phyloP scores from a whole-genome alignment of 1,140 invertebrate species.

The Drosophila tani region DNA sequence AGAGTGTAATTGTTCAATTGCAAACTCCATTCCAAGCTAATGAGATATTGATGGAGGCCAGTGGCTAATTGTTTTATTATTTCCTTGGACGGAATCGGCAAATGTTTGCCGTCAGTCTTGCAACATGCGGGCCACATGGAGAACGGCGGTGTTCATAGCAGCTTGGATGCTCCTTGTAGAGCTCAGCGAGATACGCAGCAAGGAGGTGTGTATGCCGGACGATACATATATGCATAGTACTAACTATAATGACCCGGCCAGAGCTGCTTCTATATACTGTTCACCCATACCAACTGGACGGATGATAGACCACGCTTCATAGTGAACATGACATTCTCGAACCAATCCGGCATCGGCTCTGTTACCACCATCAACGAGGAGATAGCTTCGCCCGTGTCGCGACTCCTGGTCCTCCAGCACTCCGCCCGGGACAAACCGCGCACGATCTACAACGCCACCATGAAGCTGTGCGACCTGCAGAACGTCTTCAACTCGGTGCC shows the following conservation, averaged over 20 bases:
- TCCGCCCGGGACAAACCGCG: conserved; percentile 30
- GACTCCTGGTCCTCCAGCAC: conserved; percentile 49
- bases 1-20: neutral
- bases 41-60: conserved; percentile 20
- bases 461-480: conserved; percentile 63
- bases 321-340: conserved; percentile 75
- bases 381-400: conserved; percentile 51
- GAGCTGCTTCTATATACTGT: conserved; percentile 56
- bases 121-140: conserved; percentile 17
- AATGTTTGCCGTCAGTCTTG: neutral
- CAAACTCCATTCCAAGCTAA: conserved; percentile 12
- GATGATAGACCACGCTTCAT: conserved; percentile 61
- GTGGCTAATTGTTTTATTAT: conserved; percentile 24
- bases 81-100: neutral
- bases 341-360: conserved; percentile 53
- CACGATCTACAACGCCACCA: conserved; percentile 65
- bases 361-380: conserved; percentile 64
- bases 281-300: conserved; percentile 67
- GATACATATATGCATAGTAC: no score
- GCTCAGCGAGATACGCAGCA: conserved; percentile 24
- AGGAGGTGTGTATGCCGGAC: conserved; percentile 39
- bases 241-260: neutral
- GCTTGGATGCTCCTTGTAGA: conserved; percentile 26
- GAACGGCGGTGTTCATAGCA: neutral
- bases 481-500: conserved; percentile 62